These are phyloP conservation scores for Peromyscus nudipes DNA, from an alignment of 2,797 vertebrate species.

Conservation along the genomic window DNA sequence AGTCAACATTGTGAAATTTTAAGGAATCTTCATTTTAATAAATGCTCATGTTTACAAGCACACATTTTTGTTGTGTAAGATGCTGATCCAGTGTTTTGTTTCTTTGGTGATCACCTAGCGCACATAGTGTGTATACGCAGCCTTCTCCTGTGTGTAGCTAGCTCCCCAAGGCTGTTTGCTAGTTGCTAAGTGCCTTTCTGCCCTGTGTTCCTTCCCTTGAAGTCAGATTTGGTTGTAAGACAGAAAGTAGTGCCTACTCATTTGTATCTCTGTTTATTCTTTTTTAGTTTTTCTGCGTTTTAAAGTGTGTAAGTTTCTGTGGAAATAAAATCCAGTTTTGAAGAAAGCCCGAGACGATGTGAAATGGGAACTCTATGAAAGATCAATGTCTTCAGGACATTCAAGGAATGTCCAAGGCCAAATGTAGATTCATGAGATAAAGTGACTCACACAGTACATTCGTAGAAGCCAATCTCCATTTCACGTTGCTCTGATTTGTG, in stretches of 20 bases:
- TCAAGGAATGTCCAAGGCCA: not conserved
- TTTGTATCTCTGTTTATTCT: not conserved
- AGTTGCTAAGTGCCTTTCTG: not conserved
- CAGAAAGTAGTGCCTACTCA: not conserved
- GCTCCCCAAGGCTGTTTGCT: not conserved
- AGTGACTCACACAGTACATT: not conserved
- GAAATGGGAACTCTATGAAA: not conserved
- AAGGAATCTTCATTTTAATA: not conserved
- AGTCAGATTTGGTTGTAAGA: not conserved
- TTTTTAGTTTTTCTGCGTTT: not conserved
- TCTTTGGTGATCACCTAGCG: not conserved
- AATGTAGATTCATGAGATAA: not conserved
- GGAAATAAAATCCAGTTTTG: constrained; percentile 6
- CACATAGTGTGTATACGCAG: not conserved
- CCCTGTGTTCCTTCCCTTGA: not conserved
- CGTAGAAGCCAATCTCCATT: not conserved
- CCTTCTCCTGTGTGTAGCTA: not conserved
- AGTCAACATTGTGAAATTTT: not conserved
- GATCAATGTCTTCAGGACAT: not conserved
- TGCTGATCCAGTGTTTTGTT: not conserved
- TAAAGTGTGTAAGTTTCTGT: not conserved
- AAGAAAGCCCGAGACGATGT: not conserved
- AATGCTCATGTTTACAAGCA: not conserved
- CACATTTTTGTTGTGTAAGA: not conserved
- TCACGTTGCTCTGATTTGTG: not conserved